Conservation (phyloP, 1,140 invertebrate species). For the Catajapyx aquilonaris region DNA sequence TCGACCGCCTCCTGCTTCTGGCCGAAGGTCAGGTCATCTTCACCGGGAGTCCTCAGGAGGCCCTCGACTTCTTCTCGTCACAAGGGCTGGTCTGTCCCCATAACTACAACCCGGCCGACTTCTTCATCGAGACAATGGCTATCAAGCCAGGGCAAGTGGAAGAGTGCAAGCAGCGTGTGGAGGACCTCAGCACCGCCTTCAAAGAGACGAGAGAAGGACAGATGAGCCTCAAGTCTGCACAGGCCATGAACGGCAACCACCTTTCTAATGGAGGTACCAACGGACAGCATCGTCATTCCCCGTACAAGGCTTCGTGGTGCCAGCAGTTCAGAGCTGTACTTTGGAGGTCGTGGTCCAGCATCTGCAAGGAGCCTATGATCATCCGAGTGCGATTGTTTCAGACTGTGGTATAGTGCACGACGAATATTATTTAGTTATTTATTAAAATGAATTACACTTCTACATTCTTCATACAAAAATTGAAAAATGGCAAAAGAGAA, state of each 20-base stretch:
- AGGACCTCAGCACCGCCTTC: constrained; percentile 10
- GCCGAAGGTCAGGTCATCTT: constrained; percentile 82
- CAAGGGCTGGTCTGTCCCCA: constrained; percentile 23
- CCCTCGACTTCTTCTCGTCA: constrained; percentile 61
- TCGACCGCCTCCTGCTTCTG: constrained; percentile 75
- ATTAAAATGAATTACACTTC: too few species aligned
- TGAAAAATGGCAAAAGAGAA: too few species aligned
- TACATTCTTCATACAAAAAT: too few species aligned
- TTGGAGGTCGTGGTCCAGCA: constrained; percentile 72
- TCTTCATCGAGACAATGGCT: constrained; percentile 77
- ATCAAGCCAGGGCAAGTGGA: constrained; percentile 62
- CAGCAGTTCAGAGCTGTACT: constrained; percentile 71
- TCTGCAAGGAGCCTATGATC: constrained; percentile 72
- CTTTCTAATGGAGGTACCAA: not conserved
- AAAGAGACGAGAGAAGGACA: too few species aligned
- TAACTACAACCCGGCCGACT: constrained; percentile 92
- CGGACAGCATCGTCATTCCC: constrained; percentile 17
- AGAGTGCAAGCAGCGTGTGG: constrained; percentile 15
- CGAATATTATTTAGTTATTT: constrained; percentile 1
- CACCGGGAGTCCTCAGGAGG: constrained; percentile 56
- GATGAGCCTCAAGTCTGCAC: too few species aligned
- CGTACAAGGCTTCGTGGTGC: constrained; percentile 70
- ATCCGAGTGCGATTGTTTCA: constrained; percentile 74
- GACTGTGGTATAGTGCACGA: constrained; percentile 46
- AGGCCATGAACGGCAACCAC: constrained; percentile 6